These are phyloP conservation scores for Eidolon helvum DNA, from an alignment of 2,113 vertebrate species.

Conservation along the genomic window DNA sequence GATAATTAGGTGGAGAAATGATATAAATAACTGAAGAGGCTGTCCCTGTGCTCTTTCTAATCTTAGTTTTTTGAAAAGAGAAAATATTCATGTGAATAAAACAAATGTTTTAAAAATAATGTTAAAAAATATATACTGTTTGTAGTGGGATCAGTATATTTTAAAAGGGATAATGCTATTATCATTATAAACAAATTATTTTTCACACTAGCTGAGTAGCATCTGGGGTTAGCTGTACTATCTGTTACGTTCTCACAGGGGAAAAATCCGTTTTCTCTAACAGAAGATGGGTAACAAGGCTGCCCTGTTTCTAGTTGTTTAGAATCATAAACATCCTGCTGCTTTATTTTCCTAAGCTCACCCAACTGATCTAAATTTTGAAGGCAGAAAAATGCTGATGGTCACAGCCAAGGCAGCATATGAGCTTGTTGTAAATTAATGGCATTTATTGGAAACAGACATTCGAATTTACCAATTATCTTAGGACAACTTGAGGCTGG, in stretches of 20 bases:
- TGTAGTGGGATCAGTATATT: neutral
- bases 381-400: neutral
- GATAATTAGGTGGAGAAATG: constrained; percentile 78
- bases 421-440: neutral
- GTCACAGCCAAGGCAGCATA: neutral
- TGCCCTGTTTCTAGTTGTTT: constrained; percentile 26
- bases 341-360: constrained; percentile 24
- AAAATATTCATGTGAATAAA: constrained; percentile 54
- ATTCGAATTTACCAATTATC: neutral
- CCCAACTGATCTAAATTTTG: neutral
- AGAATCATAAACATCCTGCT: constrained; percentile 33
- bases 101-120: constrained; percentile 31
- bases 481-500: neutral
- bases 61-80: constrained; percentile 54
- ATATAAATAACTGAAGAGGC: constrained; percentile 80
- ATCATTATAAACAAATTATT: neutral
- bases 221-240: constrained; percentile 35
- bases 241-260: constrained; percentile 20
- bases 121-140: neutral
- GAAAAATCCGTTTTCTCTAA: constrained; percentile 60
- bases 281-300: constrained; percentile 14
- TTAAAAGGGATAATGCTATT: neutral
- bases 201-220: neutral
- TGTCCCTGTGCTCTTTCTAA: constrained; percentile 70
- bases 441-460: neutral